Conservation (phyloP, 1,140 invertebrate genomes). For the Agraylea sexmaculata region DNA sequence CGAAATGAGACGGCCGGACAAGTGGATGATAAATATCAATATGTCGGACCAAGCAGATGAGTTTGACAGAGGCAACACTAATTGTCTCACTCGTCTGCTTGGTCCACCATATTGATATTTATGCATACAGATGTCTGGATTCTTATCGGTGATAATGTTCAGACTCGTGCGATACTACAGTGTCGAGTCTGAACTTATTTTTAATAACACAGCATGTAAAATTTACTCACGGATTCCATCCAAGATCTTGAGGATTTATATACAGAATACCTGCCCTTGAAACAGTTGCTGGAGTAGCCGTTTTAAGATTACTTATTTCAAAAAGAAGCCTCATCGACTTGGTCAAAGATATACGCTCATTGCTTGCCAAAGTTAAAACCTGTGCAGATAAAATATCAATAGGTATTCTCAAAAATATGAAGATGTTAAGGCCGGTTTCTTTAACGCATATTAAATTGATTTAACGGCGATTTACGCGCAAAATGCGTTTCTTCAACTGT, state of each 20-base stretch:
- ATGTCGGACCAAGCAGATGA: no score
- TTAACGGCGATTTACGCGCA: no score
- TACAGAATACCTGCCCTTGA: constrained; percentile 86
- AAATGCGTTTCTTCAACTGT: no score
- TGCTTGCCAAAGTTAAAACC: constrained; percentile 84
- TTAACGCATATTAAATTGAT: no score
- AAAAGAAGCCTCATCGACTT: constrained; percentile 84
- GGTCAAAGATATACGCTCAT: constrained; percentile 87
- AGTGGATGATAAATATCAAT: no score
- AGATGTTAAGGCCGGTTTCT: no score
- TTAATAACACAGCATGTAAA: constrained; percentile 6
- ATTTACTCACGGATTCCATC: constrained; percentile 82
- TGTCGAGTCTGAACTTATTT: background rate
- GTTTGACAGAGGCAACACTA: no score
- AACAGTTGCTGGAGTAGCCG: constrained; percentile 91
- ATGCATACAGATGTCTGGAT: no score
- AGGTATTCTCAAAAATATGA: no score
- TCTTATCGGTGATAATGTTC: background rate
- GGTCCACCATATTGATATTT: no score
- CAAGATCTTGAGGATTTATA: constrained; percentile 88
- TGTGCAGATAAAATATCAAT: constrained; percentile 22
- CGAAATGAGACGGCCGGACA: no score
- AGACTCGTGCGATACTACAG: background rate
- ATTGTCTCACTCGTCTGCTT: no score
- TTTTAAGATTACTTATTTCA: constrained; percentile 86